phyloP scores from a whole-genome alignment of 2,888 invertebrate species.

The Leptopilina myrica region DNA sequence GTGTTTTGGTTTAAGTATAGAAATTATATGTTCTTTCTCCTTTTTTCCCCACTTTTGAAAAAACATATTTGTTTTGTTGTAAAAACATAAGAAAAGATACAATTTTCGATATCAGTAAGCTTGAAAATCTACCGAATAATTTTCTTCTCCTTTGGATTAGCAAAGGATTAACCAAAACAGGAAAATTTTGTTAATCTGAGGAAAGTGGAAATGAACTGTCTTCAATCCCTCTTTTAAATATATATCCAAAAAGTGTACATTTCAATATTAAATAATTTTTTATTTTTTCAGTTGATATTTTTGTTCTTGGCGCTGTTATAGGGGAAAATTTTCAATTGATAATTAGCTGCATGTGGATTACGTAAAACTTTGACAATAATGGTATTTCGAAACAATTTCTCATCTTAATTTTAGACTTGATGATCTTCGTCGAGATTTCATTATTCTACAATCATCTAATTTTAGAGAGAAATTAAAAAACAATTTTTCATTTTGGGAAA shows the following conservation, averaged over 20 bases:
- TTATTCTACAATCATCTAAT: neutral
- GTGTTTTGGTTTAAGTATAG: no score
- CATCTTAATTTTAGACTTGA: conserved; percentile 60
- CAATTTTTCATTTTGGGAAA: no score
- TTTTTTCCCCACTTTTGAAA: neutral
- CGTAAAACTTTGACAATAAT: conserved; percentile 64
- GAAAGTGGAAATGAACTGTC: neutral
- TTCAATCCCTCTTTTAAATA: neutral
- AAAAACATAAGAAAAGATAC: neutral
- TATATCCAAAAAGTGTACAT: neutral
- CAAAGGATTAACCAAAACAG: conserved; percentile 7
- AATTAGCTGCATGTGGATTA: conserved; percentile 51
- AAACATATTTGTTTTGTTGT: neutral
- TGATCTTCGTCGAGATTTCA: conserved; percentile 52
- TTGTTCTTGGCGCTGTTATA: no score
- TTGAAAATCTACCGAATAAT: conserved; percentile 4
- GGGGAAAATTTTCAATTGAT: no score
- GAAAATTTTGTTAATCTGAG: conserved; percentile 22
- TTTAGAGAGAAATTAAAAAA: no score
- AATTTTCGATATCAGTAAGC: neutral
- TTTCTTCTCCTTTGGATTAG: conserved; percentile 12
- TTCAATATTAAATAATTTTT: neutral
- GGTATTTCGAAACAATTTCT: conserved; percentile 65
- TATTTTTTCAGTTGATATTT: neutral
- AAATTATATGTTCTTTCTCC: no score